Evolutionary conservation across 2,797 vertebrate species (phyloP).

Genomic region (Salarias fasciatus): DNA sequence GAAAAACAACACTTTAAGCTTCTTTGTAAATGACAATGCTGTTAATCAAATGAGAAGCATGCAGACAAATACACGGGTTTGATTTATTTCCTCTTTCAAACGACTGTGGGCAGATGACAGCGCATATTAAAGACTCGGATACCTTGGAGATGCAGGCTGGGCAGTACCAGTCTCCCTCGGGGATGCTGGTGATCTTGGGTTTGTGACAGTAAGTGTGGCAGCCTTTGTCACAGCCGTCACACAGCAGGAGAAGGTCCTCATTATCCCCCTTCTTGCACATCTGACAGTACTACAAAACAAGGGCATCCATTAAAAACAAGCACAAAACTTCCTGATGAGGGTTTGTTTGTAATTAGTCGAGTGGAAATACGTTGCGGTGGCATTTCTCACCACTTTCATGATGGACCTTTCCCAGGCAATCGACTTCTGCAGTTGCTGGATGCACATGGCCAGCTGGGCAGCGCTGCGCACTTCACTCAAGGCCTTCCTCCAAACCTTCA

Average conservation of each 20-base stretch:
- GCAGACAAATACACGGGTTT: background rate
- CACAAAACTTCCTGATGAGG: background rate
- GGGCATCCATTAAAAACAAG: constrained; percentile 26
- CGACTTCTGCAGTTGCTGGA: constrained; percentile 98
- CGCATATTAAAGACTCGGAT: constrained; percentile 28
- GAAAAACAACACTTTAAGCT: too few relatives aligned
- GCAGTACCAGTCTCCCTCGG: constrained; percentile 99
- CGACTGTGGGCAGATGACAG: background rate
- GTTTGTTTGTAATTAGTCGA: background rate
- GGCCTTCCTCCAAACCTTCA: constrained; percentile 97
- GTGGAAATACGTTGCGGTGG: background rate
- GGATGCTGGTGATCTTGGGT: constrained; percentile 96
- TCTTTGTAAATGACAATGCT: too few relatives aligned
- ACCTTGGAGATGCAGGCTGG: constrained; percentile 99
- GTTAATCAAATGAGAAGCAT: background rate
- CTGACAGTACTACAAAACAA: constrained; percentile 92
- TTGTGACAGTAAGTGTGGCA: constrained; percentile 99
- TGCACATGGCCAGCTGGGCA: constrained; percentile 97
- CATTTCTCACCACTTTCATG: constrained; percentile 97
- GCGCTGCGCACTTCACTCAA: constrained; percentile 93
- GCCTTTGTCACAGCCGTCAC: constrained; percentile 98
- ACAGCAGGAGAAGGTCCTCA: constrained; percentile 96
- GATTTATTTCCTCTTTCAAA: background rate
- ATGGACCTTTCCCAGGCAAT: constrained; percentile 99
- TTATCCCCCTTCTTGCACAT: constrained; percentile 98